A percentile compares a stretch with the other conserved stretches of the same genome.
Conservation (phyloP, 1,140 invertebrate genomes). For the Portunus trituberculatus region DNA sequence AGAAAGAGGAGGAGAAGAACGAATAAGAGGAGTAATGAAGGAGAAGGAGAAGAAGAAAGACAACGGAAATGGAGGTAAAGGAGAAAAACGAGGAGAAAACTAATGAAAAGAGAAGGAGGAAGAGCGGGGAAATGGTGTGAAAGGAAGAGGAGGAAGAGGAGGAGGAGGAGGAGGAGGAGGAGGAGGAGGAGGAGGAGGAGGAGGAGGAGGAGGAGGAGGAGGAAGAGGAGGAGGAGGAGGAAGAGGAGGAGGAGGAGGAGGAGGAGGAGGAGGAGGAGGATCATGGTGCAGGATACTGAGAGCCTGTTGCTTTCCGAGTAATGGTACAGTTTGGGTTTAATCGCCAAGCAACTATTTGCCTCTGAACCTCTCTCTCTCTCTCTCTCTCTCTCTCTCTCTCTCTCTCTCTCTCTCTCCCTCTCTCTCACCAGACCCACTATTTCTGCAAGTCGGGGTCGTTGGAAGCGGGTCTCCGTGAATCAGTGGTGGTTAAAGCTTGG, state of each 20-base stretch:
- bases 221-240: background rate
- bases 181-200: background rate
- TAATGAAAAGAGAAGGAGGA: background rate
- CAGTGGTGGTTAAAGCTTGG: background rate
- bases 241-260: background rate
- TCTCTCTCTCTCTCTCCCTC: background rate
- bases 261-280: constrained; percentile 30
- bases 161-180: constrained; percentile 33
- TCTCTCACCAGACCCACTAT: background rate
- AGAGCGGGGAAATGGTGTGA: background rate
- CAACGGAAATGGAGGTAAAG: background rate
- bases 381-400: background rate
- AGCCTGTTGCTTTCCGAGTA: background rate
- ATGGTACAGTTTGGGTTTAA: background rate
- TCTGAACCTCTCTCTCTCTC: too few relatives aligned
- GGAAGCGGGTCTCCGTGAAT: background rate
- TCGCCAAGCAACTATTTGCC: too few relatives aligned
- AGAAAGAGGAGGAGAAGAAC: too few relatives aligned
- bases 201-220: constrained; percentile 33
- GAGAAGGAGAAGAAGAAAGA: background rate
- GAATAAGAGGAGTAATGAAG: background rate
- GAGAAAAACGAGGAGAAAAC: background rate
- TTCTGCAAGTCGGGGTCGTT: background rate
- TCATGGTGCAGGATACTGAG: background rate
- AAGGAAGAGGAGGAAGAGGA: background rate